phyloP scores from a whole-genome alignment of 2,113 vertebrate genomes.

The Scolopax mira region DNA sequence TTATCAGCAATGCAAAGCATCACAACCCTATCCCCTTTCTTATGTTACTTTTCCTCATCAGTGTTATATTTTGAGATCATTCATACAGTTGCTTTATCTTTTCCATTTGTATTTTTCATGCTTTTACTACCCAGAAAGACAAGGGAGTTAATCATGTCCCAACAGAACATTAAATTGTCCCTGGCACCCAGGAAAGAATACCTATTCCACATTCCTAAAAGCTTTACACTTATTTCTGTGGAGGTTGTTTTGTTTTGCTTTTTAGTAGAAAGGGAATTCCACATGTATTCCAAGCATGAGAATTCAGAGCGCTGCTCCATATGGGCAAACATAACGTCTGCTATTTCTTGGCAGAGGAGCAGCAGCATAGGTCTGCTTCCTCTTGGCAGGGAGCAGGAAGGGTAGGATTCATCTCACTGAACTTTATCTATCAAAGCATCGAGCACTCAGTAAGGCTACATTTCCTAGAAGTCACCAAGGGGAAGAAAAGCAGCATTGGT shows the following conservation, averaged over 20 bases:
- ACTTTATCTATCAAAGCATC: background rate
- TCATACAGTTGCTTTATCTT: background rate
- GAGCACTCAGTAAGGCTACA: background rate
- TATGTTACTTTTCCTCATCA: background rate
- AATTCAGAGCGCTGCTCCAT: background rate
- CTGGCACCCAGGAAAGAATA: background rate
- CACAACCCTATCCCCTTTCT: background rate
- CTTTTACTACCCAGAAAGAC: background rate
- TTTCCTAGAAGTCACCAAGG: conserved; percentile 39
- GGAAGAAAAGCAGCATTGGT: background rate
- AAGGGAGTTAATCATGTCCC: background rate
- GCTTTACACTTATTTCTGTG: background rate
- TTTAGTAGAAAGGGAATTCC: conserved; percentile 45
- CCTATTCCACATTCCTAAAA: background rate
- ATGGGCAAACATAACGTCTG: background rate
- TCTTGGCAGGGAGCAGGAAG: conserved; percentile 9
- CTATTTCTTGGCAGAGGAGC: conserved; percentile 34
- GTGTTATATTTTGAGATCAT: background rate
- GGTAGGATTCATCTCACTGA: conserved; percentile 15
- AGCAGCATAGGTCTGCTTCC: conserved; percentile 27
- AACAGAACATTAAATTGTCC: background rate
- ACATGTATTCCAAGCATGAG: background rate
- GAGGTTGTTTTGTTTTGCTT: conserved; percentile 9
- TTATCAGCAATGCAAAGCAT: background rate
- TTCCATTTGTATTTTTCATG: background rate